phyloP scores from a whole-genome alignment of 1,140 invertebrate species.

The Drosophila nigromelanica region DNA sequence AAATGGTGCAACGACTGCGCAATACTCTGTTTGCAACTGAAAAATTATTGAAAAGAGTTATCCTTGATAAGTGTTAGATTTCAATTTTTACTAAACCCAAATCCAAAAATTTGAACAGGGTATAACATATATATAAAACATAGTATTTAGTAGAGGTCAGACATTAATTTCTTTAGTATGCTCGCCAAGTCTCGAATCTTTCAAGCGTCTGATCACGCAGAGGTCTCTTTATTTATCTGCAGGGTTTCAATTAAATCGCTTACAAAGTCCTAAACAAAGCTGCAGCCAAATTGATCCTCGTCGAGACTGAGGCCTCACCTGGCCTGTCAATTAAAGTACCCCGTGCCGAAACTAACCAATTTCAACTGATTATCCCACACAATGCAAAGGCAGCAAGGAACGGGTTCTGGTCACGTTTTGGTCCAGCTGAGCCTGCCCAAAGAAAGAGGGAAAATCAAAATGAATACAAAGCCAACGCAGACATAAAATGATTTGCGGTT shows the following conservation, averaged over 20 bases:
- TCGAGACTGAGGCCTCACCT: conserved; percentile 20
- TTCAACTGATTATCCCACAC: conserved; percentile 73
- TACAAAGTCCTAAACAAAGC: not conserved
- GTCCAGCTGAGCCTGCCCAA: conserved; percentile 14
- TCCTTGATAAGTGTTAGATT: too few relatives aligned
- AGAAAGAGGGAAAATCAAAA: conserved; percentile 9
- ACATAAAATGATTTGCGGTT: conserved; percentile 76
- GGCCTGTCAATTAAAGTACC: conserved; percentile 58
- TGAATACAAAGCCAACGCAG: conserved; percentile 56
- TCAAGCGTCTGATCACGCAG: conserved; percentile 19
- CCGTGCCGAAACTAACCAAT: conserved; percentile 51
- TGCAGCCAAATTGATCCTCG: conserved; percentile 14
- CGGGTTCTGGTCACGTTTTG: conserved; percentile 41
- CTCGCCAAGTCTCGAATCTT: not conserved
- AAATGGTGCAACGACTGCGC: too few relatives aligned
- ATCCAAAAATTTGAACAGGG: too few relatives aligned
- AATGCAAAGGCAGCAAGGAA: conserved; percentile 39
- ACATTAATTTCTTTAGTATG: too few relatives aligned
- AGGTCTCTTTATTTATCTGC: not conserved
- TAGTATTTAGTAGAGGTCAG: too few relatives aligned
- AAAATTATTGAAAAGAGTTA: too few relatives aligned
- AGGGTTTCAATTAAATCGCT: conserved; percentile 32
- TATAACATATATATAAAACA: too few relatives aligned
- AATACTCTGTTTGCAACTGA: too few relatives aligned
- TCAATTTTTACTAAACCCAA: too few relatives aligned